These are phyloP conservation scores for Trichonephila clavipes DNA, from an alignment of 1,140 invertebrate species.

Conservation along the genomic window DNA sequence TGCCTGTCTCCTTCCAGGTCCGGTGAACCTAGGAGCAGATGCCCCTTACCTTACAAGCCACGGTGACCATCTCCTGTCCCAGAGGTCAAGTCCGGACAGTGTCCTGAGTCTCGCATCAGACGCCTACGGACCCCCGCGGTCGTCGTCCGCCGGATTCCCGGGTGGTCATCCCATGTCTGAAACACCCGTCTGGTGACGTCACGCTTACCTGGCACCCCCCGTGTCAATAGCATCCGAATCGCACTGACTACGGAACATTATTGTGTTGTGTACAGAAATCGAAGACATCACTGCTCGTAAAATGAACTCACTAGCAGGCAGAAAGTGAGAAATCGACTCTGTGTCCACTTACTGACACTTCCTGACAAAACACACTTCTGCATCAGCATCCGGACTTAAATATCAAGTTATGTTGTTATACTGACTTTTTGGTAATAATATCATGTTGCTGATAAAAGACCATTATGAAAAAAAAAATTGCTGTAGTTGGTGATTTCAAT, in stretches of 20 bases:
- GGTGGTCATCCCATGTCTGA: conserved; percentile 67
- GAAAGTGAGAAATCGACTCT: neutral
- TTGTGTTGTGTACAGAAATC: neutral
- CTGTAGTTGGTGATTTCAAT: too few species aligned
- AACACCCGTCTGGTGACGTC: conserved; percentile 75
- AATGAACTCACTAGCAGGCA: neutral
- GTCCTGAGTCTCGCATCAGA: conserved; percentile 75
- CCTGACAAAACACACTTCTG: neutral
- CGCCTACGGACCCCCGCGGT: conserved; percentile 73
- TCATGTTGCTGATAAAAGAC: too few species aligned
- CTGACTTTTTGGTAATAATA: too few species aligned
- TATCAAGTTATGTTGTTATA: too few species aligned
- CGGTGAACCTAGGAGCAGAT: conserved; percentile 71
- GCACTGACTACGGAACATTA: conserved; percentile 14
- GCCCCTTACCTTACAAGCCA: conserved; percentile 73
- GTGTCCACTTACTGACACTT: neutral
- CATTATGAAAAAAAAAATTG: too few species aligned
- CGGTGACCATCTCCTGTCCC: conserved; percentile 71
- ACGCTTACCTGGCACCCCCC: conserved; percentile 57
- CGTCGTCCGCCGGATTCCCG: conserved; percentile 67
- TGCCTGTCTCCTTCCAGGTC: conserved; percentile 59
- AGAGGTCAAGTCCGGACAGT: conserved; percentile 76
- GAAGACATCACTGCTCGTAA: neutral
- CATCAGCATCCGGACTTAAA: neutral
- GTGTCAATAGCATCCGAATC: conserved; percentile 44